Percentiles rank a stretch among this genome's conserved stretches.
These are phyloP conservation scores for Nymphalis c-album DNA, from an alignment of 2,888 invertebrate genomes.

Conservation along the genomic window DNA sequence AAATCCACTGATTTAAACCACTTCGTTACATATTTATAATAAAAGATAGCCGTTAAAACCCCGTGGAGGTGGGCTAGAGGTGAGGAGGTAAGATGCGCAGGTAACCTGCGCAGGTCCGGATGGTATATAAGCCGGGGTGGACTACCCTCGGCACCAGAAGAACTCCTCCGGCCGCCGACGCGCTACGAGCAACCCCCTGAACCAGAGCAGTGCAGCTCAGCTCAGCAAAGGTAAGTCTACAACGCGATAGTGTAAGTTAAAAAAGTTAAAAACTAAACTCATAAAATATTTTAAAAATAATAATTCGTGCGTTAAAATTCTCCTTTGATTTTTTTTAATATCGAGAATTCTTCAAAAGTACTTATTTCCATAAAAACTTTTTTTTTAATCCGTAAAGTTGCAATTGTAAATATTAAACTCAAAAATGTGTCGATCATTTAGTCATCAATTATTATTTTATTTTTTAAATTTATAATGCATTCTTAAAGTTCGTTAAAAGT, in stretches of 20 bases:
- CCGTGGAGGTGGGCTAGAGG: conserved; percentile 40
- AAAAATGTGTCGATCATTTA: too few relatives aligned
- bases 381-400: too few relatives aligned
- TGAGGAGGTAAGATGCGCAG: conserved; percentile 51
- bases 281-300: too few relatives aligned
- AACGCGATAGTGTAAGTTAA: conserved; percentile 3
- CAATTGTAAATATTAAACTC: too few relatives aligned
- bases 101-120: conserved; percentile 46
- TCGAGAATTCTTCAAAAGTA: too few relatives aligned
- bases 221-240: conserved; percentile 14
- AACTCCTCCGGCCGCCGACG: conserved; percentile 14
- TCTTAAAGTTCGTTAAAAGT: too few relatives aligned
- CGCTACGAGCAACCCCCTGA: neutral
- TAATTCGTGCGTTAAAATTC: too few relatives aligned
- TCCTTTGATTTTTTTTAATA: too few relatives aligned
- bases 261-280: neutral
- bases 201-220: neutral
- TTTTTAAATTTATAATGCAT: too few relatives aligned
- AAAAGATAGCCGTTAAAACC: conserved; percentile 35
- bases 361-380: too few relatives aligned
- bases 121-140: conserved; percentile 42
- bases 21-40: conserved; percentile 28
- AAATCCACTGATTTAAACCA: conserved; percentile 15
- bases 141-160: conserved; percentile 26
- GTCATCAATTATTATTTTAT: too few relatives aligned